phyloP scores from a whole-genome alignment of 2,113 vertebrate species.

The Protobothrops mucrosquamatus region DNA sequence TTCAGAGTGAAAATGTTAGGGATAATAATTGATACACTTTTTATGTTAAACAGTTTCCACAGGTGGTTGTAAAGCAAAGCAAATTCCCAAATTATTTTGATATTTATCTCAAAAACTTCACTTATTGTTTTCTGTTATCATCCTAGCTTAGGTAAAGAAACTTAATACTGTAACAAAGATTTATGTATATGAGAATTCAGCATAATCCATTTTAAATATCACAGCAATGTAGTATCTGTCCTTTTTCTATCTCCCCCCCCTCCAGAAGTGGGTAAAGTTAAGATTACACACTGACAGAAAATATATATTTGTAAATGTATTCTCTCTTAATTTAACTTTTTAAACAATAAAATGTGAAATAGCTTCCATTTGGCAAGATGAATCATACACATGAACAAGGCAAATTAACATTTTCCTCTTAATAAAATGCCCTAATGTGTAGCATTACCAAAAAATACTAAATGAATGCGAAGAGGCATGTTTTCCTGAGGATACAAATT shows the following conservation, averaged over 20 bases:
- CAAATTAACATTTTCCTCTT: not conserved
- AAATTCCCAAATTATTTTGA: not conserved
- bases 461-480: not conserved
- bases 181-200: conserved; percentile 30
- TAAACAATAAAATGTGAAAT: not conserved
- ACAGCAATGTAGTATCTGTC: conserved; percentile 30
- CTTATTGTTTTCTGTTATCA: not conserved
- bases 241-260: conserved; percentile 27
- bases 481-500: conserved; percentile 2
- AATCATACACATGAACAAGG: conserved; percentile 3
- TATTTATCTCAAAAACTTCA: not conserved
- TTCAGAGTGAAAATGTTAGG: no score
- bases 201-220: conserved; percentile 48
- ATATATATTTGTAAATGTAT: not conserved
- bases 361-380: not conserved
- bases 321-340: conserved; percentile 41
- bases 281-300: conserved; percentile 54
- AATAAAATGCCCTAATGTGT: rapidly evolving
- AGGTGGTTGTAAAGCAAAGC: not conserved
- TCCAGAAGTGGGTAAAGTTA: conserved; percentile 50
- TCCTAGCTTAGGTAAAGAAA: conserved; percentile 30
- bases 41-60: not conserved
- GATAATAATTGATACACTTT: no score
- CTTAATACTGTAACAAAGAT: conserved; percentile 18
- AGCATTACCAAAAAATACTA: not conserved